These are phyloP conservation scores for Oncorhynchus masou DNA, from an alignment of 2,113 vertebrate species.

Conservation along the genomic window DNA sequence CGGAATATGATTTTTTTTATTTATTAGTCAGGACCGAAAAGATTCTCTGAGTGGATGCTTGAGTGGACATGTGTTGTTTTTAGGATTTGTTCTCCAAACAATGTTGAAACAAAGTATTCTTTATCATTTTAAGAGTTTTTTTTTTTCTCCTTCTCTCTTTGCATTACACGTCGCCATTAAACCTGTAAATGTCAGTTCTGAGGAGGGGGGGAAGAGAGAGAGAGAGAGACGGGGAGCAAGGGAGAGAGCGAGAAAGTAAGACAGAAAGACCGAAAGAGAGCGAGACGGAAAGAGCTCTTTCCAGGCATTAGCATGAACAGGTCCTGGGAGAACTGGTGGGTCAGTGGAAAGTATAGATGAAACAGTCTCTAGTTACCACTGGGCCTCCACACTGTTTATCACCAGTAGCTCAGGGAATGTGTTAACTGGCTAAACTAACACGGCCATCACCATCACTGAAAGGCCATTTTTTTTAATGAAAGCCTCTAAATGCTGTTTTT, in stretches of 20 bases:
- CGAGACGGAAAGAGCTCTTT: slow-evolving; percentile 41
- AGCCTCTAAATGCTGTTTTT: background rate
- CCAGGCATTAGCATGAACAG: slow-evolving; percentile 39
- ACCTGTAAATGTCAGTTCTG: background rate
- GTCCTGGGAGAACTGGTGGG: slow-evolving; percentile 31
- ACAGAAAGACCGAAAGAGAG: background rate
- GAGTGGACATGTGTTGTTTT: slow-evolving; percentile 47
- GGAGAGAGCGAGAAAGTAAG: too few species aligned
- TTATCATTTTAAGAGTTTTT: slow-evolving; percentile 43
- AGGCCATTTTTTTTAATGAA: background rate
- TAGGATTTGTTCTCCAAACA: slow-evolving; percentile 1
- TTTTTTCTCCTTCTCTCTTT: background rate
- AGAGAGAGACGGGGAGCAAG: too few species aligned
- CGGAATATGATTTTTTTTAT: background rate
- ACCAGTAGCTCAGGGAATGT: slow-evolving; percentile 28
- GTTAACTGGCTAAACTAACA: slow-evolving; percentile 38
- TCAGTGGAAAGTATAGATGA: slow-evolving; percentile 60
- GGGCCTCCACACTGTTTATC: slow-evolving; percentile 25
- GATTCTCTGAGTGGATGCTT: slow-evolving; percentile 38
- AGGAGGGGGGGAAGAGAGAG: background rate
- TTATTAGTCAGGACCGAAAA: background rate
- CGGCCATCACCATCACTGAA: background rate
- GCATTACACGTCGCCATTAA: background rate
- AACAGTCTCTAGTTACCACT: slow-evolving; percentile 37
- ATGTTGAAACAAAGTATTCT: slow-evolving; percentile 16